Conservation (phyloP, 1,140 invertebrate species). For the Lordiphosa collinella region DNA sequence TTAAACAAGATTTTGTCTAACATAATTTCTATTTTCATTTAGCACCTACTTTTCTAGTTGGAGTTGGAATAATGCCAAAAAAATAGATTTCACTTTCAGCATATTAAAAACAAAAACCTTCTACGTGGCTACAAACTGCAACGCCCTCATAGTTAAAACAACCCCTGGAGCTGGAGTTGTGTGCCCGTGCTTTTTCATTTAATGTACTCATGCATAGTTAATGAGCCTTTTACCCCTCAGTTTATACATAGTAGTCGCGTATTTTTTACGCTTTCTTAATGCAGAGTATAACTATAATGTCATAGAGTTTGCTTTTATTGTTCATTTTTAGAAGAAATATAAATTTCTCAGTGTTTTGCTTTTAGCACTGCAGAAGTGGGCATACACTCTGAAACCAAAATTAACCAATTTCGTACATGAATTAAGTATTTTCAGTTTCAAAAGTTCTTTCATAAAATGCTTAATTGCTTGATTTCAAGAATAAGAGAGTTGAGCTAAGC, state of each 20-base stretch:
- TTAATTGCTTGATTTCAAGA: too few relatives aligned
- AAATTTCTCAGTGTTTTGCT: too few relatives aligned
- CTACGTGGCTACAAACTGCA: conserved; percentile 24
- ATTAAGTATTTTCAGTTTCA: too few relatives aligned
- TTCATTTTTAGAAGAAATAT: too few relatives aligned
- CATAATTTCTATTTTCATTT: background rate
- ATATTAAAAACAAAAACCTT: conserved; percentile 13
- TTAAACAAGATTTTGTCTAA: background rate
- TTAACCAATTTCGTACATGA: too few relatives aligned
- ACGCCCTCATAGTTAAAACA: conserved; percentile 33
- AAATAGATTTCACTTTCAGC: conserved; percentile 17
- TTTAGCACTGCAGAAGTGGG: too few relatives aligned
- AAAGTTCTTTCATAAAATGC: too few relatives aligned
- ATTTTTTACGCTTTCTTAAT: conserved; percentile 14
- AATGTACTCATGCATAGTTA: conserved; percentile 67
- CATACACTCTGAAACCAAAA: too few relatives aligned
- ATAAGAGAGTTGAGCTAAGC: too few relatives aligned
- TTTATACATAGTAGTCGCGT: background rate
- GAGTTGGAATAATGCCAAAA: conserved; percentile 1
- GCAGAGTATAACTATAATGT: background rate
- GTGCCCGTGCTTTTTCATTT: conserved; percentile 42
- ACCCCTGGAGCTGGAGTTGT: conserved; percentile 3
- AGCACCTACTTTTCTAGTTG: background rate
- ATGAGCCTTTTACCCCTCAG: conserved; percentile 55
- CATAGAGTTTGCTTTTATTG: too few relatives aligned